Conservation (phyloP, 2,888 invertebrate genomes). For the Baccha elongata region DNA sequence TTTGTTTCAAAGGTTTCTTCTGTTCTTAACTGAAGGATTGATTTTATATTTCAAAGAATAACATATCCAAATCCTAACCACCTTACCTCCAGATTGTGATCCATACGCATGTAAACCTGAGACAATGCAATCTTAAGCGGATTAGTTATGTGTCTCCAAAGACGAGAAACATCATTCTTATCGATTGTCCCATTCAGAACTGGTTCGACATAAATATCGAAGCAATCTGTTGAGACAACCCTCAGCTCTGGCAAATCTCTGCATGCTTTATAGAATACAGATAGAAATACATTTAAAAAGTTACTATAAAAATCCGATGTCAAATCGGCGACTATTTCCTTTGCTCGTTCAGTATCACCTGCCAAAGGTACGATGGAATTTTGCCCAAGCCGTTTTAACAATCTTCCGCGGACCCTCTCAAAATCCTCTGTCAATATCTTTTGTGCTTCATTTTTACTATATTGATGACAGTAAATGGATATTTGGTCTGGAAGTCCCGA, state of each 20-base stretch:
- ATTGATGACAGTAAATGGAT: constrained; percentile 90
- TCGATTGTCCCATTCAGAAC: constrained; percentile 86
- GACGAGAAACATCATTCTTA: constrained; percentile 86
- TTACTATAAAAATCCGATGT: constrained; percentile 86
- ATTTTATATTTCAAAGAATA: not conserved
- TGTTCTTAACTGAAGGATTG: constrained; percentile 20
- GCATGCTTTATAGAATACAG: constrained; percentile 92
- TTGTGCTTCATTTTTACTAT: constrained; percentile 87
- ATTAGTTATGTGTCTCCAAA: constrained; percentile 92
- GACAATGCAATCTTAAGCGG: constrained; percentile 89
- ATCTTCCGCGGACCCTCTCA: constrained; percentile 55
- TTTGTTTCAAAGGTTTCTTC: constrained; percentile 52
- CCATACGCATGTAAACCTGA: constrained; percentile 89
- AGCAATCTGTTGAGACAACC: constrained; percentile 90
- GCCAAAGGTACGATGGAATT: constrained; percentile 73
- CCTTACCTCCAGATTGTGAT: constrained; percentile 74
- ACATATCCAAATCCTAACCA: not conserved
- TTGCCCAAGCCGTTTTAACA: constrained; percentile 61
- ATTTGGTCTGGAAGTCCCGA: constrained; percentile 88
- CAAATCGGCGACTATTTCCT: constrained; percentile 77
- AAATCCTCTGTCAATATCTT: constrained; percentile 83
- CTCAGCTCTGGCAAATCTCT: constrained; percentile 92
- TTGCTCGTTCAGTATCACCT: constrained; percentile 74
- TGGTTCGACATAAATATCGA: constrained; percentile 90
- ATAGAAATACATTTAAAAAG: constrained; percentile 91